Percentiles rank a stretch among this genome's conserved stretches.
These are phyloP conservation scores for Drymonia ruficornis DNA, from an alignment of 2,888 invertebrate species.

Conservation along the genomic window DNA sequence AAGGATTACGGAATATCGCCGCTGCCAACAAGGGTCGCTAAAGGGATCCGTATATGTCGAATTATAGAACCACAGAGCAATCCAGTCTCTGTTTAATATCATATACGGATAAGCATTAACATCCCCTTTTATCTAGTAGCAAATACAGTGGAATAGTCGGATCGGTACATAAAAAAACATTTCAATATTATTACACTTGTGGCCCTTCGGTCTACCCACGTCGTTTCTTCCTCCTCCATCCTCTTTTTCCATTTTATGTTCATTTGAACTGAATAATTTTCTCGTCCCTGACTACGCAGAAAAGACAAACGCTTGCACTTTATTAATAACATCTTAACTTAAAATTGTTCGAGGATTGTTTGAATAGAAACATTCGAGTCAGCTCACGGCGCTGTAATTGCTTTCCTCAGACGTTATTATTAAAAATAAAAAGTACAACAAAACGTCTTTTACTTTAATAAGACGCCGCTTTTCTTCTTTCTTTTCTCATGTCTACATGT, in stretches of 20 bases:
- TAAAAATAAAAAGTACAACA: background rate
- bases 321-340: background rate
- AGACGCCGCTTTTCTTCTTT: too few species aligned
- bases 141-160: too few species aligned
- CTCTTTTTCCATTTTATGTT: too few species aligned
- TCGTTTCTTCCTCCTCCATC: too few species aligned
- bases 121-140: too few species aligned
- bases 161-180: too few species aligned
- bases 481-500: too few species aligned
- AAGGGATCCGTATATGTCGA: slow-evolving; percentile 23
- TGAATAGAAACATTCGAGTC: slow-evolving; percentile 16
- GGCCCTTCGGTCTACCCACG: too few species aligned
- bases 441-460: background rate
- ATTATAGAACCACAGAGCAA: slow-evolving; percentile 13
- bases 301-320: background rate
- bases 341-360: slow-evolving; percentile 12
- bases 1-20: slow-evolving; percentile 38
- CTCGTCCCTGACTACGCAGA: too few species aligned
- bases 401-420: slow-evolving; percentile 12
- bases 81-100: background rate
- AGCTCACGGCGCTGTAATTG: slow-evolving; percentile 11
- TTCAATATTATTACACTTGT: too few species aligned
- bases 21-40: slow-evolving; percentile 18
- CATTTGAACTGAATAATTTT: too few species aligned
- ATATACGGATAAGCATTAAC: too few species aligned